Conservation (phyloP, 2,888 invertebrate species). For the Colostygia pectinataria region DNA sequence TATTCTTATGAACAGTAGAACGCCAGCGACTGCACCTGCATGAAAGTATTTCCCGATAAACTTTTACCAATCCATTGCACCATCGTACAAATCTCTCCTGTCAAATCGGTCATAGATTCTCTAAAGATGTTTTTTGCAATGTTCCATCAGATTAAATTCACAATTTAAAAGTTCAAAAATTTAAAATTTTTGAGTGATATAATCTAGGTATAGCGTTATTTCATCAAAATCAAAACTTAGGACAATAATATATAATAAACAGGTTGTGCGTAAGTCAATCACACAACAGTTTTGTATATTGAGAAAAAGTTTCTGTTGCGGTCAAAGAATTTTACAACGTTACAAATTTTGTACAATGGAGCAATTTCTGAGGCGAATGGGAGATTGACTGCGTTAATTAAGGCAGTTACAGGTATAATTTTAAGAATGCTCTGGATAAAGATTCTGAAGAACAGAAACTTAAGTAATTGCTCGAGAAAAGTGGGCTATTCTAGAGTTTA, state of each 20-base stretch:
- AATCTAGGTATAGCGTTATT: no score
- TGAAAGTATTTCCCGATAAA: not conserved
- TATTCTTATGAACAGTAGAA: constrained; percentile 43
- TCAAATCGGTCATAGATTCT: no score
- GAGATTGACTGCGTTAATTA: constrained; percentile 69
- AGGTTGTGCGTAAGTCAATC: not conserved
- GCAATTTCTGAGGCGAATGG: constrained; percentile 71
- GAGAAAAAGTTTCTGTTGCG: constrained; percentile 55
- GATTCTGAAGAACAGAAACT: constrained; percentile 32
- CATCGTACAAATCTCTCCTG: no score
- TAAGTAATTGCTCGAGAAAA: constrained; percentile 30
- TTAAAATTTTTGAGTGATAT: no score
- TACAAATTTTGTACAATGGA: constrained; percentile 76
- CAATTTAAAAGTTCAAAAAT: no score
- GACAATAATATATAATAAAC: no score
- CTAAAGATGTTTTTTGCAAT: no score
- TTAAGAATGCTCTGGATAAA: constrained; percentile 43
- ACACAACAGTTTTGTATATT: not conserved
- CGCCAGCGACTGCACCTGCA: constrained; percentile 3
- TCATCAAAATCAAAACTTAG: no score
- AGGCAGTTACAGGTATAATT: constrained; percentile 55
- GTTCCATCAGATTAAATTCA: no score
- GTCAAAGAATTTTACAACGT: constrained; percentile 70
- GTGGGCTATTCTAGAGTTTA: not conserved
- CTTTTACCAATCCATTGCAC: not conserved